Evolutionary conservation across 2,113 vertebrate genomes (phyloP).

Genomic region (Rhinolophus sinicus): DNA sequence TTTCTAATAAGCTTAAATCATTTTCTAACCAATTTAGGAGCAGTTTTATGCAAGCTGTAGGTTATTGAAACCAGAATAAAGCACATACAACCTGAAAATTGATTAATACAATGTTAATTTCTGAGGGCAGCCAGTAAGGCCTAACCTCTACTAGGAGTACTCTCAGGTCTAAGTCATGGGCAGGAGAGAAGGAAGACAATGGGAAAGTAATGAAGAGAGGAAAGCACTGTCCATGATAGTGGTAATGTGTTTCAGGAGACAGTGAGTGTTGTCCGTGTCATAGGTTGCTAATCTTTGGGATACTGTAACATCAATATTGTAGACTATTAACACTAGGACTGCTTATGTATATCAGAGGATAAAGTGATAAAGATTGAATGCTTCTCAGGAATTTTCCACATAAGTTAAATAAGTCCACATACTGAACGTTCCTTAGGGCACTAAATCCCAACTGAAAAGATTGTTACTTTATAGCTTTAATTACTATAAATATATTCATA

Average conservation of each 20-base stretch:
- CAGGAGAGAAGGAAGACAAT: constrained; percentile 25
- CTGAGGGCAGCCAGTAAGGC: background rate
- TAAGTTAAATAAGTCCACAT: background rate
- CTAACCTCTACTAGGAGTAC: background rate
- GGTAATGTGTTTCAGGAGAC: background rate
- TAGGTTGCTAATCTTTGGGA: constrained; percentile 7
- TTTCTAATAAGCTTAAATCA: background rate
- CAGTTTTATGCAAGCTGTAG: background rate
- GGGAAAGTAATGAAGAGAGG: background rate
- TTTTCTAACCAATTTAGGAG: constrained; percentile 13
- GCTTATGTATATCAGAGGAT: background rate
- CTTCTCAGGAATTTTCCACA: constrained; percentile 5
- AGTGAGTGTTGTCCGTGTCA: background rate
- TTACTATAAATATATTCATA: background rate
- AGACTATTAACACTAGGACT: background rate
- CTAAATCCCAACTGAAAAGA: background rate
- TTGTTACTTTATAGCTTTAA: background rate
- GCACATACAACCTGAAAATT: background rate
- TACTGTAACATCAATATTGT: background rate
- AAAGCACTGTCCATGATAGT: background rate
- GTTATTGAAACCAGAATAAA: background rate
- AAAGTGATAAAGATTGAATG: background rate
- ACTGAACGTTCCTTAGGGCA: background rate
- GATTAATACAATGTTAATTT: background rate
- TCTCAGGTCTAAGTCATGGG: background rate